Conservation (phyloP, 2,888 invertebrate genomes). For the Drosophila picticornis region DNA sequence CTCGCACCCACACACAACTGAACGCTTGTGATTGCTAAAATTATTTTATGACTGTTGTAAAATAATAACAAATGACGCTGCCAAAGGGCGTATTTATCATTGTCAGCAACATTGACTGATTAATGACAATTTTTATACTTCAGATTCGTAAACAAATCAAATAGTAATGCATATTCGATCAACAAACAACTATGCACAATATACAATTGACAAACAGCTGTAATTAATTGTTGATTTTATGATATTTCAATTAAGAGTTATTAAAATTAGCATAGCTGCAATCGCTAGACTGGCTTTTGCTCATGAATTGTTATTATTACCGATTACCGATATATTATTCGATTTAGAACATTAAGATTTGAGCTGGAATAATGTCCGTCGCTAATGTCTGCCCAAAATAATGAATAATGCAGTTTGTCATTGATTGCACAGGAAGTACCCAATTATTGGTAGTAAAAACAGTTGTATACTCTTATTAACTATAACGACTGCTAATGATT, state of each 20-base stretch:
- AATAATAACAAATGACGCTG: slow-evolving; percentile 26
- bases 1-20: slow-evolving; percentile 9
- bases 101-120: slow-evolving; percentile 60
- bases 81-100: slow-evolving; percentile 53
- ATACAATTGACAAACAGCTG: slow-evolving; percentile 3
- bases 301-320: slow-evolving; percentile 17
- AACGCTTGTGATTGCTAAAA: slow-evolving; percentile 5
- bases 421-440: slow-evolving; percentile 52
- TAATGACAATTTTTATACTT: slow-evolving; percentile 54
- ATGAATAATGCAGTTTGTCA: slow-evolving; percentile 58
- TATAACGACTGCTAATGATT: slow-evolving; percentile 37
- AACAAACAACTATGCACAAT: background rate
- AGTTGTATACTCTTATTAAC: slow-evolving; percentile 37
- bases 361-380: slow-evolving; percentile 18
- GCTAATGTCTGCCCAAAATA: slow-evolving; percentile 16
- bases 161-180: slow-evolving; percentile 23
- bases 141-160: slow-evolving; percentile 58
- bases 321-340: no score
- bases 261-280: slow-evolving; percentile 48
- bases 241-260: slow-evolving; percentile 65
- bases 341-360: slow-evolving; percentile 3
- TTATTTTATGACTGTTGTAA: slow-evolving; percentile 14
- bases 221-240: slow-evolving; percentile 63
- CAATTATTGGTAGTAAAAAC: slow-evolving; percentile 51
- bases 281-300: slow-evolving; percentile 28